Evolutionary conservation across 2,113 vertebrate species (phyloP).

Genomic region (Capreolus pygargus): DNA sequence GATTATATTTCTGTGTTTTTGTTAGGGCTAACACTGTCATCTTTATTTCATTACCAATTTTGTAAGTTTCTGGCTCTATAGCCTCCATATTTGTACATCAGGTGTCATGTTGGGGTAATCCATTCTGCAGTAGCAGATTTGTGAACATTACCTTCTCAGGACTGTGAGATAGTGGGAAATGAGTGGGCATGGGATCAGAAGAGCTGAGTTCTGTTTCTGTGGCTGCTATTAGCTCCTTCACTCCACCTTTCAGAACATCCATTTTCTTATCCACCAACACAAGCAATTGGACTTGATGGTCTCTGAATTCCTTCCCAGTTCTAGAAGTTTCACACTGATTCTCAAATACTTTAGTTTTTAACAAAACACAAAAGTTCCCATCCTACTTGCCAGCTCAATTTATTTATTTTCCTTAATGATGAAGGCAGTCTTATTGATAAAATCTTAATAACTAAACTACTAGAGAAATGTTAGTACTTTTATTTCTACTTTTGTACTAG

Average conservation of each 20-base stretch:
- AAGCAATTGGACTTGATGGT: not conserved
- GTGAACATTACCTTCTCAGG: not conserved
- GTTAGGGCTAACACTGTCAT: not conserved
- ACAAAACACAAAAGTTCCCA: not conserved
- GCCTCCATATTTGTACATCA: not conserved
- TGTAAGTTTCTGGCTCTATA: not conserved
- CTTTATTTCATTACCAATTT: not conserved
- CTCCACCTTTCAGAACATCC: not conserved
- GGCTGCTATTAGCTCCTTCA: not conserved
- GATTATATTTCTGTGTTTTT: slow-evolving; percentile 2
- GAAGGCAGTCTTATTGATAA: not conserved
- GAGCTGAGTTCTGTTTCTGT: not conserved
- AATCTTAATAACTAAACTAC: not conserved
- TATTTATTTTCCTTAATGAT: not conserved
- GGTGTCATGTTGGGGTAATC: not conserved
- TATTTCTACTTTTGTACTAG: not conserved
- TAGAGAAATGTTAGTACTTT: not conserved
- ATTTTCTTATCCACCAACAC: not conserved
- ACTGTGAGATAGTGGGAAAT: not conserved
- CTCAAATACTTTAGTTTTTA: not conserved
- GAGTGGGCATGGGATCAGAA: not conserved
- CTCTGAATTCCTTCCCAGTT: not conserved
- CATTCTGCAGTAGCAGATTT: not conserved
- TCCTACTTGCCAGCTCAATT: not conserved
- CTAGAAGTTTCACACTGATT: not conserved